Evolutionary conservation across 2,888 invertebrate species (phyloP), one percentile per base, ranked within the genome.

Genomic region (Drosophila flavopinicola): DNA sequence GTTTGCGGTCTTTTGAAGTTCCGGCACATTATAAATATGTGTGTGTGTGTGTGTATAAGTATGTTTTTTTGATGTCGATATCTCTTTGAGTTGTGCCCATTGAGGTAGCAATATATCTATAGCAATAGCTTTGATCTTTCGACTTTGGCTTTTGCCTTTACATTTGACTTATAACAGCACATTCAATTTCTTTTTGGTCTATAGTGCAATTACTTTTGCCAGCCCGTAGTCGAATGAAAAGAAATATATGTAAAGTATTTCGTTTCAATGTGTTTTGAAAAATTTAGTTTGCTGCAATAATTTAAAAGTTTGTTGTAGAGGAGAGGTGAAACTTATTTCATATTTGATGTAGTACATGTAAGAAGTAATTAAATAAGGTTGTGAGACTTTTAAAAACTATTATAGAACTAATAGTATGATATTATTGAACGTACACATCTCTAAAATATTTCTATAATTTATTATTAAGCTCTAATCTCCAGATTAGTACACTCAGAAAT

Each of bases 41-140:
- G 24, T 13, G 30, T 15, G 17, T 9, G 10, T 10, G n/a, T 13
- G n/a, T 15, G 11, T 27, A 7, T 25, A 32, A 11, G n/a, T n/a
- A 24, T 54, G 32, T 32, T 6, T 32, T 6, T 6, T 15, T 57
- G 27, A 44, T 64, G 60, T 60, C 65, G 52, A 70, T 54, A 35
- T 58, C 37, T 57, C 49, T 65, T 75, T 66, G 57, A 70, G 53
- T 44, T 54, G 35, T 57, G 37, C 33, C 29, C 35, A 13, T 66
- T 38, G 51, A 61, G 54, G 33, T 27, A 44, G 65, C 65, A 1
- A 71, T 33, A 45, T 24, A 44, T 52, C 27, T 52, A n/a, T 39
- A 3, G 60, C 32, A 32, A 47, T 17, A 25, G 59, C 83, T 79
- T 79, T 79, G 79, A 85, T 79, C 86, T 79, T 65, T 33, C n/a